phyloP scores from a whole-genome alignment of 2,797 vertebrate species.

The Rhabdophis nuchalis region DNA sequence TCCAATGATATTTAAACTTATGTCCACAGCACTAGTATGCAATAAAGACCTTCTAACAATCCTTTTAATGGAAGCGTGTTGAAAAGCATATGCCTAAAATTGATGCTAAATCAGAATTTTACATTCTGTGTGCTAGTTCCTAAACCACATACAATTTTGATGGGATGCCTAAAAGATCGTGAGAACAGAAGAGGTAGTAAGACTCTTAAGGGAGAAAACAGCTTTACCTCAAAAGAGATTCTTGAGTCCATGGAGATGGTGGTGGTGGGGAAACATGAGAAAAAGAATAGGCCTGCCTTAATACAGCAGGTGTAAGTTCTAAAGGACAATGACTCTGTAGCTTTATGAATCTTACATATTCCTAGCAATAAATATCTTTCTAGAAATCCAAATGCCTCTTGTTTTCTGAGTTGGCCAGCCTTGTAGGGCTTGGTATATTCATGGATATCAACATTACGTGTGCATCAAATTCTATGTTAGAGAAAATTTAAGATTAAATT shows the following conservation, averaged over 20 bases:
- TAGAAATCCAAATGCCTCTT: neutral
- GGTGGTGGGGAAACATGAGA: neutral
- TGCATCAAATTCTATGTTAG: neutral
- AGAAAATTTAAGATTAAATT: neutral
- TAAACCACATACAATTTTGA: neutral
- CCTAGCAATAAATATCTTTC: neutral
- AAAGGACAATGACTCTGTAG: neutral
- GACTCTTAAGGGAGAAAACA: neutral
- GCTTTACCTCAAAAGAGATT: neutral
- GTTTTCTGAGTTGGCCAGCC: neutral
- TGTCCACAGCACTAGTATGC: constrained; percentile 10
- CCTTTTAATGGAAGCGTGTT: neutral
- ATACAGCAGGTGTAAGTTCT: neutral
- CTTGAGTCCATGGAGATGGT: neutral
- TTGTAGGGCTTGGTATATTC: neutral
- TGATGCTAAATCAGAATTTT: neutral
- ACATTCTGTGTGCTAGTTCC: neutral
- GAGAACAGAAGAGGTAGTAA: neutral
- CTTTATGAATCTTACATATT: neutral
- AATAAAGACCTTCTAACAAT: neutral
- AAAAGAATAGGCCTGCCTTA: neutral
- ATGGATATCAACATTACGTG: neutral
- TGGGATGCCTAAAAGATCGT: neutral
- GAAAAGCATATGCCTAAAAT: neutral
- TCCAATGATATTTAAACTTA: constrained; percentile 13